These are phyloP conservation scores for Trachops cirrhosus DNA, from an alignment of 2,797 vertebrate genomes.

Conservation along the genomic window DNA sequence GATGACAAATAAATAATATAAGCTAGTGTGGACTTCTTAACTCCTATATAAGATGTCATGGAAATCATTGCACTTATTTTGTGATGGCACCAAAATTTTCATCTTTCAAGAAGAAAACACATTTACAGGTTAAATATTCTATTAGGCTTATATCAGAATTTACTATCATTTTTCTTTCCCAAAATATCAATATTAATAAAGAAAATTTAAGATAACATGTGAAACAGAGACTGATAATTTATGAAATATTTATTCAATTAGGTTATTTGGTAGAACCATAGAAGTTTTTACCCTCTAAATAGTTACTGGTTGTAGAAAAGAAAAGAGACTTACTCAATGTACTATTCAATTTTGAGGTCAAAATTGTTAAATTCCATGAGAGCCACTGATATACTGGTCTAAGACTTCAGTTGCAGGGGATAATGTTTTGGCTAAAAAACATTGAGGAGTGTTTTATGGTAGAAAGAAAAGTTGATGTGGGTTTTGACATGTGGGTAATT, in stretches of 20 bases:
- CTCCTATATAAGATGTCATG: background rate
- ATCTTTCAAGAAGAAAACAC: background rate
- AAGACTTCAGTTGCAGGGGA: background rate
- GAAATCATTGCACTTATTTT: background rate
- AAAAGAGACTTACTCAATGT: background rate
- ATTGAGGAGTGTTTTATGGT: background rate
- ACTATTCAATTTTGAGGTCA: background rate
- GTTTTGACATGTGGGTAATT: background rate
- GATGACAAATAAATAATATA: background rate
- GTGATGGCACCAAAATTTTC: background rate
- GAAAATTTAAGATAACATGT: background rate
- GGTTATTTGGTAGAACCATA: background rate
- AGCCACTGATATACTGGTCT: background rate
- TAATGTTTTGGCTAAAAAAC: background rate
- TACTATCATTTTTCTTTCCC: background rate
- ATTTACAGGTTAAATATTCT: background rate
- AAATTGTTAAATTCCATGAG: background rate
- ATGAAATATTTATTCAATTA: conserved; percentile 7
- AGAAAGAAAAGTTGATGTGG: background rate
- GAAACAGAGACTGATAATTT: conserved; percentile 6
- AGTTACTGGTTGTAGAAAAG: background rate
- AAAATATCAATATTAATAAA: background rate
- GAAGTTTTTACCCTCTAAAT: background rate
- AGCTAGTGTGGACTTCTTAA: background rate
- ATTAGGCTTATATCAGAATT: background rate